Percentiles rank a stretch among this genome's conserved stretches.
Evolutionary conservation across 2,888 invertebrate genomes (phyloP).

Genomic region (Drosophila sordidapex): DNA sequence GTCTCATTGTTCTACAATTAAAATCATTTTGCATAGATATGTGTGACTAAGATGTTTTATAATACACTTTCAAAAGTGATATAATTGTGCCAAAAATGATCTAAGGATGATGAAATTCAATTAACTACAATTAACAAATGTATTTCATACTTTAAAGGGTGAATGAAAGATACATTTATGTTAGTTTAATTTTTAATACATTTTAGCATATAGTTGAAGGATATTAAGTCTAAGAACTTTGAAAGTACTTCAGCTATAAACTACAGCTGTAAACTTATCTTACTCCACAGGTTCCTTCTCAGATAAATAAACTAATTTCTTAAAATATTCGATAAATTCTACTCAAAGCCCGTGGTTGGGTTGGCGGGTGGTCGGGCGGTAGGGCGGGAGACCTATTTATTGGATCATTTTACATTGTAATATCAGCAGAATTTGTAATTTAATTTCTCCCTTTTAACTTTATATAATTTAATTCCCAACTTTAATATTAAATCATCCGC

Average conservation of each 20-base stretch:
- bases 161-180: background rate
- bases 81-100: background rate
- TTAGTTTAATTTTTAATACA: background rate
- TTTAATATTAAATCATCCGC: background rate
- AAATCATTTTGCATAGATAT: background rate
- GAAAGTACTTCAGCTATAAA: background rate
- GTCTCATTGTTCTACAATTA: constrained; percentile 16
- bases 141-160: background rate
- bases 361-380: too few species aligned
- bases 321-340: background rate
- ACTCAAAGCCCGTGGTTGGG: background rate
- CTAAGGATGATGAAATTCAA: background rate
- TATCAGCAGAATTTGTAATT: too few species aligned
- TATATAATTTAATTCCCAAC: background rate
- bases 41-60: constrained; percentile 12
- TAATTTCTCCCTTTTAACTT: background rate
- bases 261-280: background rate
- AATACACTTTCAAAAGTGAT: background rate
- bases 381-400: too few species aligned
- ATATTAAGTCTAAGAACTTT: background rate
- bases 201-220: background rate
- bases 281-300: background rate
- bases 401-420: too few species aligned
- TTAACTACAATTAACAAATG: background rate
- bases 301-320: constrained; percentile 24